Evolutionary conservation across 2,888 invertebrate genomes (phyloP), one percentile per base, ranked within the genome.

Genomic region (Carpatolechia fugitivella): DNA sequence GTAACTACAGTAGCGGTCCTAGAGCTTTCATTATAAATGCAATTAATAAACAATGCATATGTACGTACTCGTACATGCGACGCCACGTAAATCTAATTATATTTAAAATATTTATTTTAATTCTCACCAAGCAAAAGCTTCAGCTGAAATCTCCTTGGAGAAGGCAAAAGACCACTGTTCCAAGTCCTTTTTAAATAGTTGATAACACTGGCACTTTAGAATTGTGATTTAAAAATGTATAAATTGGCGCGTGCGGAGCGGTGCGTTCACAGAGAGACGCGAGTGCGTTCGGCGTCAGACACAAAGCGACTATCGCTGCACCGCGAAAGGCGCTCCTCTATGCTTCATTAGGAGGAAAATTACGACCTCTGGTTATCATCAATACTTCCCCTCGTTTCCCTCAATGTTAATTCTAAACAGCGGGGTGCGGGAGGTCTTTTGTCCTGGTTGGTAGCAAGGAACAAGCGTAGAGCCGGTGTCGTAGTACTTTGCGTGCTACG

Each of bases 281-380:
- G 76, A 77, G 81, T 78, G 80, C 66, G 70, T 74, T 72, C 70
- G 62, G 57, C 72, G 76, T 74, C 66, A 65, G 74, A 69, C 76
- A 74, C 75, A 75, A 71, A 68, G 70, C 82, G 78, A 89, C 88
- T 87, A 80, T 61, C 70, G 73, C 63, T 69, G 61, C 50, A 59
- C 59, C 62, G 62, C 70, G 57, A 65, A 63, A 64, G 61, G 64
- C 77, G 75, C 68, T 74, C 81, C 80, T 82, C 82, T 80, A 85
- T 76, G 82, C 78, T 74, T 83, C 78, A 82, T 76, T 76, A 69
- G 72, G 68, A 76, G 74, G 65, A 67, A 63, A 64, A 56, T 40
- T 62, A 60, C 63, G 76, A 65, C 64, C 79, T 72, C 64, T 63
- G 60, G 58, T 60, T 56, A 60, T 60, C 59, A 62, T 60, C 61